A percentile compares a stretch with the other conserved stretches of the same genome.
These are phyloP conservation scores for Nomada goodeniana DNA, from an alignment of 2,888 invertebrate genomes.

Conservation along the genomic window DNA sequence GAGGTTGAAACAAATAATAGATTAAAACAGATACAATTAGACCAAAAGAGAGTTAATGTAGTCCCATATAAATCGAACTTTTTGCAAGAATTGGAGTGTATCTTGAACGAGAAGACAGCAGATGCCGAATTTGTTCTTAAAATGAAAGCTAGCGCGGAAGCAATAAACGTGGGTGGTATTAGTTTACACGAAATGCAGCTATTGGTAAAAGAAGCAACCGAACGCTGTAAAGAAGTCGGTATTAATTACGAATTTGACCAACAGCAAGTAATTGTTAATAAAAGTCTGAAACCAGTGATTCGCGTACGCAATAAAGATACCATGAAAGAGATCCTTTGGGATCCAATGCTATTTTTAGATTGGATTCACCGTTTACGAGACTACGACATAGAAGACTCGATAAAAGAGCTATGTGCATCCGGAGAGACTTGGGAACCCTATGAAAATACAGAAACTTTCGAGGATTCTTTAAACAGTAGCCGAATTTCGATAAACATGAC, in stretches of 20 bases:
- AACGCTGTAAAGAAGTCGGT: conserved; percentile 80
- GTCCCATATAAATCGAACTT: conserved; percentile 85
- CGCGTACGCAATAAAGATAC: conserved; percentile 79
- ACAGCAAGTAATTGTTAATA: conserved; percentile 79
- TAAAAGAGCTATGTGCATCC: conserved; percentile 76
- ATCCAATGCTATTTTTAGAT: conserved; percentile 78
- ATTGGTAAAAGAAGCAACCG: conserved; percentile 82
- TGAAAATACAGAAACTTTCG: conserved; percentile 75
- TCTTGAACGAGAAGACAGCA: conserved; percentile 83
- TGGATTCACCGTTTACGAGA: conserved; percentile 81
- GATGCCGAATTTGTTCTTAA: conserved; percentile 77
- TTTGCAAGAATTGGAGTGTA: conserved; percentile 85
- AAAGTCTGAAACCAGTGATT: conserved; percentile 77
- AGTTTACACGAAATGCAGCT: conserved; percentile 83
- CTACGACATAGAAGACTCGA: conserved; percentile 80
- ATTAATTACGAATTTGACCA: conserved; percentile 82
- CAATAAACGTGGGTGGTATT: conserved; percentile 78
- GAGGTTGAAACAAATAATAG: conserved; percentile 84
- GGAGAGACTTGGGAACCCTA: conserved; percentile 79
- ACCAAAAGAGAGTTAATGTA: conserved; percentile 81
- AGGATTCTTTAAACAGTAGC: conserved; percentile 76
- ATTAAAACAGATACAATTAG: conserved; percentile 84
- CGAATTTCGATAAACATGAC: conserved; percentile 81
- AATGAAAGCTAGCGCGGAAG: conserved; percentile 75
- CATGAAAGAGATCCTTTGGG: conserved; percentile 78